Conservation (phyloP, 2,888 invertebrate genomes). For the Rhyacophila evoluta region DNA sequence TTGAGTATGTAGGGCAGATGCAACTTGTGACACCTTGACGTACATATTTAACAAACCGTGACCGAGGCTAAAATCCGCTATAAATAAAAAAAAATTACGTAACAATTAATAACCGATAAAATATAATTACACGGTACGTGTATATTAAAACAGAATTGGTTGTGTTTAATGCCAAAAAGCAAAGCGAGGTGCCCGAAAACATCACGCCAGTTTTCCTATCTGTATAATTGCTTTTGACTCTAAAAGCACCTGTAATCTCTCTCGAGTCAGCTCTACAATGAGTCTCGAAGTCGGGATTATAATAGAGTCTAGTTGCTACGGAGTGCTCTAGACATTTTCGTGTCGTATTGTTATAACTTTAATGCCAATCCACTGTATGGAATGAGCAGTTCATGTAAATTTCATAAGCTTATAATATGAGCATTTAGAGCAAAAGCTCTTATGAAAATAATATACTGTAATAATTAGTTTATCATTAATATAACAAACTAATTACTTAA, state of each 20-base stretch:
- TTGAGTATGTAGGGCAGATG: no score
- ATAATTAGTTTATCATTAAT: no score
- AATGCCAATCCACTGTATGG: not conserved
- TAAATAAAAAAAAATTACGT: no score
- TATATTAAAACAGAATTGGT: not conserved
- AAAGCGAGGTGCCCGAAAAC: slow-evolving; percentile 39
- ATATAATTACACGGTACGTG: no score
- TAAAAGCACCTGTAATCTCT: slow-evolving; percentile 47
- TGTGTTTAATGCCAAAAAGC: not conserved
- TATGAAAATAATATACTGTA: no score
- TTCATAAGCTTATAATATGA: no score
- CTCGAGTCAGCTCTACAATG: slow-evolving; percentile 41
- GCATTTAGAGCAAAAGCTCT: no score
- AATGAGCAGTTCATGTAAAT: not conserved
- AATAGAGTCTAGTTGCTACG: slow-evolving; percentile 38
- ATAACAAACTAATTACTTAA: no score
- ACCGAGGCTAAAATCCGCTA: no score
- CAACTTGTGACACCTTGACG: no score
- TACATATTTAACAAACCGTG: no score
- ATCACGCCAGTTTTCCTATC: slow-evolving; percentile 48
- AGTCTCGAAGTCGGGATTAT: slow-evolving; percentile 30
- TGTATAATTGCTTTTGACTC: slow-evolving; percentile 45
- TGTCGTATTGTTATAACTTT: slow-evolving; percentile 41
- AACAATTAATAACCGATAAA: no score
- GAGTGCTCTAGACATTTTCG: slow-evolving; percentile 44